Evolutionary conservation across 92 coral and sea anemone genomes (phyloP).

Genomic region (Epizoanthus scotinus): DNA sequence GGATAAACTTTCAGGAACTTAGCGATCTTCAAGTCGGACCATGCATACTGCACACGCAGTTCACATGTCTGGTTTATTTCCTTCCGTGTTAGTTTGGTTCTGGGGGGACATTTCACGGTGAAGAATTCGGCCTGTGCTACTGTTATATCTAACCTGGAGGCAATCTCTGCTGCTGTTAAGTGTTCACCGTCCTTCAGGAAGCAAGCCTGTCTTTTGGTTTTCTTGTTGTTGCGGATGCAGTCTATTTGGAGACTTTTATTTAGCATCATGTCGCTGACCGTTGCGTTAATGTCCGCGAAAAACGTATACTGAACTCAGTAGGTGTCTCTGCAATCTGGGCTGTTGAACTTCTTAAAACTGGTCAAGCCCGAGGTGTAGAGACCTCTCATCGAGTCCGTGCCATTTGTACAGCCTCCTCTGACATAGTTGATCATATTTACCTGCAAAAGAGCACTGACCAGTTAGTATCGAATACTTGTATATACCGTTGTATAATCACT

Average conservation of each 20-base stretch:
- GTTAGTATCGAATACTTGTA: neutral
- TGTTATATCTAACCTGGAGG: neutral
- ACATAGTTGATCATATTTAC: constrained; percentile 23
- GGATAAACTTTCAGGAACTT: too few species aligned
- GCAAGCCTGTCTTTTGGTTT: constrained; percentile 3
- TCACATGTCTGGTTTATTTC: neutral
- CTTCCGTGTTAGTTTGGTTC: neutral
- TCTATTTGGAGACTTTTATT: constrained; percentile 11
- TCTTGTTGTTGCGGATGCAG: constrained; percentile 17
- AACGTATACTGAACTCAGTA: constrained; percentile 5
- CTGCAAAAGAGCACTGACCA: neutral
- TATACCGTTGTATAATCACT: too few species aligned
- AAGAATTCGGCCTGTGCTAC: constrained; percentile 8
- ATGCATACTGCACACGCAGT: neutral
- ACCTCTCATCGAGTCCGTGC: constrained; percentile 13
- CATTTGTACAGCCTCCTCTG: constrained; percentile 12
- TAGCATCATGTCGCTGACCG: neutral
- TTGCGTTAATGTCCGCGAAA: neutral
- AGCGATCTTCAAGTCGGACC: too few species aligned
- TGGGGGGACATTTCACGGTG: constrained; percentile 5
- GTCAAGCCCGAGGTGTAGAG: constrained; percentile 1
- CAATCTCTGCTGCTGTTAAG: neutral
- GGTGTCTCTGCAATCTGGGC: neutral
- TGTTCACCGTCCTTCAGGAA: constrained; percentile 6
- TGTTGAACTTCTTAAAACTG: neutral